Percentiles rank a stretch among this genome's conserved stretches.
These are phyloP conservation scores for Danio rerio DNA, from an alignment of 2,113 vertebrate species.

Conservation along the genomic window DNA sequence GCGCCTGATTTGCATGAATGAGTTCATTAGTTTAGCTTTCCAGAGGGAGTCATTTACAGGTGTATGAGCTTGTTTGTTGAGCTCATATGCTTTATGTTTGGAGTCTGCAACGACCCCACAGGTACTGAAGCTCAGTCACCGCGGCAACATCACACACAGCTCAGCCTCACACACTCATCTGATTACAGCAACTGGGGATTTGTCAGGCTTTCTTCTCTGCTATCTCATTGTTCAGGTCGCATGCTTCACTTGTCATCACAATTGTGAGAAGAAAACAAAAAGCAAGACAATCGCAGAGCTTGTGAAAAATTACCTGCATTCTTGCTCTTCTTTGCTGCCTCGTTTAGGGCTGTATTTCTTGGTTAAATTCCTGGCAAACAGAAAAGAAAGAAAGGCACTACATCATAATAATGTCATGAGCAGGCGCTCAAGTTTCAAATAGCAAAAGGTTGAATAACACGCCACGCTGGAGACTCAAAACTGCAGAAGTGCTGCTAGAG, in stretches of 20 bases:
- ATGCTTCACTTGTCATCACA: slow-evolving; percentile 8
- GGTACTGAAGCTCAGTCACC: slow-evolving; percentile 7
- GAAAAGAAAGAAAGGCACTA: slow-evolving; percentile 35
- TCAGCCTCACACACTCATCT: background rate
- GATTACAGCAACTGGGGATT: slow-evolving; percentile 14
- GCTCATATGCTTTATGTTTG: slow-evolving; percentile 34
- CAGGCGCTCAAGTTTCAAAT: slow-evolving; percentile 17
- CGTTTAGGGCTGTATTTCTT: slow-evolving; percentile 89
- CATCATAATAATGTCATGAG: slow-evolving; percentile 11
- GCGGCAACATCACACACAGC: slow-evolving; percentile 11
- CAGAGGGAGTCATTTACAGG: slow-evolving; percentile 51
- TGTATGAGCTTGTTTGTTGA: slow-evolving; percentile 17
- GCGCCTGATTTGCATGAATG: slow-evolving; percentile 38
- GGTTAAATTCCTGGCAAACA: slow-evolving; percentile 80
- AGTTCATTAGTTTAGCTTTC: slow-evolving; percentile 65
- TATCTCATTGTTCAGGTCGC: background rate
- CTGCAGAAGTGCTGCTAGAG: slow-evolving; percentile 10
- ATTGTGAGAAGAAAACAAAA: background rate
- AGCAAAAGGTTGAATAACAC: slow-evolving; percentile 19
- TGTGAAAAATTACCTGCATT: slow-evolving; percentile 80
- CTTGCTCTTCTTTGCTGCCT: slow-evolving; percentile 85
- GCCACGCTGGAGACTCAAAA: slow-evolving; percentile 51
- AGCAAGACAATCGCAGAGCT: background rate
- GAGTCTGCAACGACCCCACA: background rate
- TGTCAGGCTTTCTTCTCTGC: slow-evolving; percentile 25